A percentile compares a stretch with the other conserved stretches of the same genome.
These are phyloP conservation scores for Brenthis ino DNA, from an alignment of 2,888 invertebrate species.

Conservation along the genomic window DNA sequence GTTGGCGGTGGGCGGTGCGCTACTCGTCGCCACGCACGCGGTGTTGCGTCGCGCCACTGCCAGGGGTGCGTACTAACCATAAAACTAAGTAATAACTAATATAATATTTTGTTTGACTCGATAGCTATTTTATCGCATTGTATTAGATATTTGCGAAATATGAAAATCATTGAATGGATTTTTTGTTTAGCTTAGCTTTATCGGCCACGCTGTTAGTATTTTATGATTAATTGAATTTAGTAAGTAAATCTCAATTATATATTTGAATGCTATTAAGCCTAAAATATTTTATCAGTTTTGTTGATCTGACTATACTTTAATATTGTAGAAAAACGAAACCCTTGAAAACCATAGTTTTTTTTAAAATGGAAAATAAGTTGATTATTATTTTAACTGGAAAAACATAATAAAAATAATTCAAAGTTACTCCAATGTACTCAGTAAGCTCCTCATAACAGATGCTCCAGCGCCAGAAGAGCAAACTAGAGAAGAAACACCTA, in stretches of 20 bases:
- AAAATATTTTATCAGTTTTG: no score
- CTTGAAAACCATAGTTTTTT: not conserved
- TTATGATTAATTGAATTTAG: no score
- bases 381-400: not conserved
- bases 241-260: no score
- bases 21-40: constrained; percentile 92
- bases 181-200: no score
- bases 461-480: constrained; percentile 54
- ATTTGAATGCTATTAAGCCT: no score
- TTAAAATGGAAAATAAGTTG: not conserved
- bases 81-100: constrained; percentile 26
- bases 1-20: constrained; percentile 91
- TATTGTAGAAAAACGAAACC: no score
- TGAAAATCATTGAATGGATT: not conserved
- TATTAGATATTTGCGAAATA: no score
- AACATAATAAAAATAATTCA: not conserved
- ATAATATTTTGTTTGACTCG: not conserved
- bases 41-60: constrained; percentile 87
- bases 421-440: constrained; percentile 30
- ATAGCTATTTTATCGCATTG: not conserved
- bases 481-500: constrained; percentile 62
- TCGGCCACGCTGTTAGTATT: no score
- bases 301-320: no score
- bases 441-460: constrained; percentile 57
- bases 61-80: constrained; percentile 84